These are phyloP conservation scores for Campoplex capitator DNA, from an alignment of 2,888 invertebrate species.

Conservation along the genomic window DNA sequence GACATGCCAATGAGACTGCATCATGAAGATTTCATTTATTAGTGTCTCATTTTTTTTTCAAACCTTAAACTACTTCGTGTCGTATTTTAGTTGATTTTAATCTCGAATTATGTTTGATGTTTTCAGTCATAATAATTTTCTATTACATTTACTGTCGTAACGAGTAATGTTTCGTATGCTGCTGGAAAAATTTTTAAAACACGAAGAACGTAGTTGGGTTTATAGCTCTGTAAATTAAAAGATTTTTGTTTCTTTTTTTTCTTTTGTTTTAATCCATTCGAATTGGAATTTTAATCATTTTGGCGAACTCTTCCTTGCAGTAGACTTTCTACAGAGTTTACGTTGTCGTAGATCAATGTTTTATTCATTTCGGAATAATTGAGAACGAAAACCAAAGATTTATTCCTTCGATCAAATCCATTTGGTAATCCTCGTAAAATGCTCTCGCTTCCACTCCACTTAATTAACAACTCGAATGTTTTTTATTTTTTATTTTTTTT, in stretches of 20 bases:
- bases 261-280: background rate
- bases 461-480: no score
- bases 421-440: background rate
- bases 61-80: background rate
- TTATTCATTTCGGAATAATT: background rate
- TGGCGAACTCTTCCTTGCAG: background rate
- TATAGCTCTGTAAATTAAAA: background rate
- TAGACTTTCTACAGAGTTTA: background rate
- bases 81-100: background rate
- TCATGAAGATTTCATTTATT: conserved; percentile 9
- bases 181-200: background rate
- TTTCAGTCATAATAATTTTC: background rate
- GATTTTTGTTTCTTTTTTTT: background rate
- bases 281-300: background rate
- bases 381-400: background rate
- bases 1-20: conserved; percentile 44
- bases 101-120: background rate
- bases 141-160: background rate
- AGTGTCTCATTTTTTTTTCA: conserved; percentile 3
- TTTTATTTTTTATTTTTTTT: no score
- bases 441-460: background rate
- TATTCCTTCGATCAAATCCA: background rate
- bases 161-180: background rate
- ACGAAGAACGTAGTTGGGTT: background rate
- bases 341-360: background rate